These are phyloP conservation scores for Lochmaea capreae DNA, from an alignment of 2,888 invertebrate genomes.

Conservation along the genomic window DNA sequence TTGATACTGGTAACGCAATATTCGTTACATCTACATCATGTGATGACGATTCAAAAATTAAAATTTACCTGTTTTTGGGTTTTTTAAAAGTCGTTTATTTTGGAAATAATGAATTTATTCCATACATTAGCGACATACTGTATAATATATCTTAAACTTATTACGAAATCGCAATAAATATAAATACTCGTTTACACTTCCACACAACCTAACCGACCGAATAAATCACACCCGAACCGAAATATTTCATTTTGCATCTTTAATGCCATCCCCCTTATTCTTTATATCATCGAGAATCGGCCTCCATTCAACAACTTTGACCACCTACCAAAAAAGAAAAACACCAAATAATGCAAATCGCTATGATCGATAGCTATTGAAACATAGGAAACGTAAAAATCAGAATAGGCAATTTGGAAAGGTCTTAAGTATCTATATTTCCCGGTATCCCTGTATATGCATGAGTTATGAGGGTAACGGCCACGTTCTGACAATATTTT, in stretches of 20 bases:
- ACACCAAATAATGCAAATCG: conserved; percentile 32
- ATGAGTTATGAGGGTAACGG: conserved; percentile 64
- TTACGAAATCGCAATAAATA: neutral
- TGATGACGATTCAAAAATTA: too few relatives aligned
- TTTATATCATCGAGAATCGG: conserved; percentile 3
- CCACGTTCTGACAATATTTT: conserved; percentile 66
- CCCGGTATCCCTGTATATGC: conserved; percentile 63
- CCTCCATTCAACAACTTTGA: conserved; percentile 8
- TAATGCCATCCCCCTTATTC: neutral
- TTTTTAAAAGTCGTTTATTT: too few relatives aligned
- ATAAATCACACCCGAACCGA: conserved; percentile 7
- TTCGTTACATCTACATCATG: too few relatives aligned
- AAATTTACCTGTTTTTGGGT: too few relatives aligned
- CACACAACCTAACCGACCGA: conserved; percentile 1
- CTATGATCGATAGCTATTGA: conserved; percentile 51
- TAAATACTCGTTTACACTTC: neutral
- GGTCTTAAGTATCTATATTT: conserved; percentile 65
- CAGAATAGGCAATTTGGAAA: conserved; percentile 62
- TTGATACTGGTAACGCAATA: too few relatives aligned
- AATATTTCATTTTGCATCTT: neutral
- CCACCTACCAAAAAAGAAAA: conserved; percentile 17
- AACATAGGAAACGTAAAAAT: conserved; percentile 58
- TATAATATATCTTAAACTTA: too few relatives aligned
- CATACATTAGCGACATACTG: too few relatives aligned
- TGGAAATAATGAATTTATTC: too few relatives aligned